A percentile compares a stretch with the other conserved stretches of the same genome.
These are phyloP conservation scores for Orgyia antiqua DNA, from an alignment of 2,888 invertebrate genomes.

Conservation along the genomic window DNA sequence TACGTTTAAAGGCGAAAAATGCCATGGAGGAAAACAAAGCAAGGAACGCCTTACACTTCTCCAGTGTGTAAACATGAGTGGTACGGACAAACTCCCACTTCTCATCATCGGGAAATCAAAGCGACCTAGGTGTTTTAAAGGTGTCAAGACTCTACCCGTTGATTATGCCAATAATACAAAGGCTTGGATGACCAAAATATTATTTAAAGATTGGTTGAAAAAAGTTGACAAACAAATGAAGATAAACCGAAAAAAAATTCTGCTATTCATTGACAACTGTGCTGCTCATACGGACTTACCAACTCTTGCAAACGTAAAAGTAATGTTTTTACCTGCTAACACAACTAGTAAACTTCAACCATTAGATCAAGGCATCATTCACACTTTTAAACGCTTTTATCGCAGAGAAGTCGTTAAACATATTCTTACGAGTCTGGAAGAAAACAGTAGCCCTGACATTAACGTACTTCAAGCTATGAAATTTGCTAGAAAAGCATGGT, in stretches of 20 bases:
- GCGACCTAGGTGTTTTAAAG: conserved; percentile 3
- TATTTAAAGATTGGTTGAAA: conserved; percentile 11
- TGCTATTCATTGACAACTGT: conserved; percentile 4
- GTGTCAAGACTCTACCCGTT: conserved; percentile 1
- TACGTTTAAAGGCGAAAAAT: conserved; percentile 7
- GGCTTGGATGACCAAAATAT: conserved; percentile 12
- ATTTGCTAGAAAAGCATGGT: conserved; percentile 21
- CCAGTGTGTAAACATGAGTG: conserved; percentile 9
- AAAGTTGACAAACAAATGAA: conserved; percentile 10
- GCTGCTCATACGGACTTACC: conserved; percentile 2
- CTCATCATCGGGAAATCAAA: conserved; percentile 5
- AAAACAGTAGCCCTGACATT: conserved; percentile 9
- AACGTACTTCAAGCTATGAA: conserved; percentile 16
- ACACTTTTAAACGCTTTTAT: conserved; percentile 1
- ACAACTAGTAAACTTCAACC: conserved; percentile 9
- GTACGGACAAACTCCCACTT: conserved; percentile 3
- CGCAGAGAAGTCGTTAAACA: conserved; percentile 4
- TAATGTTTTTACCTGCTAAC: conserved; percentile 1
- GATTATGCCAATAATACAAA: conserved; percentile 8
- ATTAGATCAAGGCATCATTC: conserved; percentile 6
- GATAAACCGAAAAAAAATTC: conserved; percentile 5
- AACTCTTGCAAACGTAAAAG: neutral
- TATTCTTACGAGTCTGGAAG: conserved; percentile 8
- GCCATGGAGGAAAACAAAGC: conserved; percentile 13
- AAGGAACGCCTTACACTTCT: conserved; percentile 11